These are phyloP conservation scores for Amphimedon queenslandica DNA, from an alignment of 37 sponge, comb jelly and placozoan species.

Conservation along the genomic window DNA sequence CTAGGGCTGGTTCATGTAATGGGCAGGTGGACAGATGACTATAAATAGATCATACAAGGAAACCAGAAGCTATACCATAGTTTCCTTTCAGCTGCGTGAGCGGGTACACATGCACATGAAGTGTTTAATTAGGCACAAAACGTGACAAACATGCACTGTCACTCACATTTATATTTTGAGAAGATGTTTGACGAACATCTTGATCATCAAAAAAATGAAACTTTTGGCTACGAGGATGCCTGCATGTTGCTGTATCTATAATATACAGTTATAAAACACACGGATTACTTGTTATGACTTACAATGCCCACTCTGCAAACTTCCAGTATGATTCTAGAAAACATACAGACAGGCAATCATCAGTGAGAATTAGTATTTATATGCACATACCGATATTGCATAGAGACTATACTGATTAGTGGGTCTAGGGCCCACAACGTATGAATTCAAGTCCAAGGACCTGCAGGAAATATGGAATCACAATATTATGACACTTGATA, in stretches of 20 bases:
- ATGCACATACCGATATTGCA: conserved; percentile 60
- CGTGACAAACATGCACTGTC: too few species aligned
- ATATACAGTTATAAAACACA: neutral
- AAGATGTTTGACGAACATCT: neutral
- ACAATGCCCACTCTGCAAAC: conserved; percentile 66
- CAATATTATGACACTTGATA: too few species aligned
- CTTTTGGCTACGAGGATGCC: neutral
- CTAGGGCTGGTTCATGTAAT: too few species aligned
- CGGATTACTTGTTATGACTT: conserved; percentile 13
- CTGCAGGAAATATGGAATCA: neutral
- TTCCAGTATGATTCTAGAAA: conserved; percentile 62
- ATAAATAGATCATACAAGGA: too few species aligned
- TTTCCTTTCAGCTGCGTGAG: too few species aligned
- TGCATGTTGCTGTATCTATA: neutral
- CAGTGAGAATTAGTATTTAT: too few species aligned
- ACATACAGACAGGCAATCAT: too few species aligned
- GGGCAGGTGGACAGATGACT: too few species aligned
- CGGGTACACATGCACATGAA: too few species aligned
- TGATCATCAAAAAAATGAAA: conserved; percentile 4
- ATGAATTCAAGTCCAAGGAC: conserved; percentile 39
- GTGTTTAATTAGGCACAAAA: too few species aligned
- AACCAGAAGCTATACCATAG: too few species aligned
- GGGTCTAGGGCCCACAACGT: conserved; percentile 53
- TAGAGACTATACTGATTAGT: conserved; percentile 52
- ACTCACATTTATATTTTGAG: too few species aligned